These are phyloP conservation scores for Dicycla oo DNA, from an alignment of 2,888 invertebrate species.

Conservation along the genomic window DNA sequence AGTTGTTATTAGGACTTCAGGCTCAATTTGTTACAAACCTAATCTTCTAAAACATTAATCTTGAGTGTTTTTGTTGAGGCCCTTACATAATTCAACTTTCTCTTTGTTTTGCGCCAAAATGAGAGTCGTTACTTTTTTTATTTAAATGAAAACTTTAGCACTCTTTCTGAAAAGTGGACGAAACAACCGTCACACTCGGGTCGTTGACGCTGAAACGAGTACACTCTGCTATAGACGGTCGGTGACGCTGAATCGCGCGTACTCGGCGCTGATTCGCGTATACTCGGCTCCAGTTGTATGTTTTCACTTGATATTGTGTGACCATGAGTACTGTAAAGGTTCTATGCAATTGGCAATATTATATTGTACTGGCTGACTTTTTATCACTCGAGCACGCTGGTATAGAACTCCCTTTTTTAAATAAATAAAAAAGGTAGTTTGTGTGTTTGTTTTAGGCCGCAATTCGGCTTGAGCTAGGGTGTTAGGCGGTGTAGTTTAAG, in stretches of 20 bases:
- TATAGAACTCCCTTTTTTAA: no score
- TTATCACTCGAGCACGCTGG: no score
- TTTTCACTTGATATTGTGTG: no score
- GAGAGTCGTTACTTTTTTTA: background rate
- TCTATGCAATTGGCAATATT: no score
- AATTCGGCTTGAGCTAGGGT: no score
- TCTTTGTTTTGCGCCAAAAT: background rate
- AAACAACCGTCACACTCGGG: background rate
- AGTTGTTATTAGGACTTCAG: conserved; percentile 11
- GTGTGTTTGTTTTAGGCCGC: no score
- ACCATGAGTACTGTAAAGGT: no score
- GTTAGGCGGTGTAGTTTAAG: no score
- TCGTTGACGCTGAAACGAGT: background rate
- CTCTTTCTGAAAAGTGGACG: background rate
- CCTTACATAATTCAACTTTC: conserved; percentile 17
- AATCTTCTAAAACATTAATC: conserved; percentile 39
- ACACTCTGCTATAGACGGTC: background rate
- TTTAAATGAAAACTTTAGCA: background rate
- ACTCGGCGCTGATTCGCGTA: background rate
- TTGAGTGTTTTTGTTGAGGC: conserved; percentile 23
- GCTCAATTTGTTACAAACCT: conserved; percentile 21
- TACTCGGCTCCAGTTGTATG: background rate
- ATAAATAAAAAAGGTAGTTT: no score
- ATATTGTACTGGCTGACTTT: no score
- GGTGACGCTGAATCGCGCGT: background rate